phyloP scores from a whole-genome alignment of 1,140 invertebrate genomes.

The Drosophila baimaii region DNA sequence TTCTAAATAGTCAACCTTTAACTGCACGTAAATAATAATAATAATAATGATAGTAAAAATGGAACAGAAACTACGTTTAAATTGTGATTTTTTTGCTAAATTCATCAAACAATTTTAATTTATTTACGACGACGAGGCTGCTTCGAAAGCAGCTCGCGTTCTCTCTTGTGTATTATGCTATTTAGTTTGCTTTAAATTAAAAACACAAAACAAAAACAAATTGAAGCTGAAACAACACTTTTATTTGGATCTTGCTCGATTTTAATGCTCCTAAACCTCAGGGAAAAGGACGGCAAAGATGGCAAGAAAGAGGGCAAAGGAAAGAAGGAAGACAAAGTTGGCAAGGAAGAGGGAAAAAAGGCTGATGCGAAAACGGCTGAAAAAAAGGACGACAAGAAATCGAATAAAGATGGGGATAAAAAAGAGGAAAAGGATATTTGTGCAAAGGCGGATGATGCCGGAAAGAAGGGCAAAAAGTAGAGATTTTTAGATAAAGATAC shows the following conservation, averaged over 20 bases:
- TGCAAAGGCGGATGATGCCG: neutral
- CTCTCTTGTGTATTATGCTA: conserved; percentile 71
- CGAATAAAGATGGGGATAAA: neutral
- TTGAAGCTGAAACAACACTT: conserved; percentile 9
- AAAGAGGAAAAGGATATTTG: conserved; percentile 8
- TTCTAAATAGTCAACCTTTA: conserved; percentile 38
- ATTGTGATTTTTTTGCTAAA: conserved; percentile 65
- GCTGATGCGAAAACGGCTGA: neutral
- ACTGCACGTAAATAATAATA: conserved; percentile 48
- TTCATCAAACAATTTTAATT: conserved; percentile 60
- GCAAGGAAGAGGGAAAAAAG: conserved; percentile 5
- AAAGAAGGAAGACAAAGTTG: neutral
- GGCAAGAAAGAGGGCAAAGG: conserved; percentile 1
- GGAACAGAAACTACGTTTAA: conserved; percentile 35
- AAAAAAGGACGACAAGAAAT: conserved; percentile 1
- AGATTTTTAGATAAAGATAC: neutral
- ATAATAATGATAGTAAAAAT: conserved; percentile 38
- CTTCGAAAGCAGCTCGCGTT: conserved; percentile 56
- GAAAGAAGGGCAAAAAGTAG: conserved; percentile 12
- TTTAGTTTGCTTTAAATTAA: conserved; percentile 72
- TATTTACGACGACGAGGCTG: conserved; percentile 51
- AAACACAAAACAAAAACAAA: conserved; percentile 45
- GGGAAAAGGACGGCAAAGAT: conserved; percentile 18
- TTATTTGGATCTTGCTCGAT: neutral
- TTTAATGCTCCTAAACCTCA: conserved; percentile 8